Conservation (phyloP, 2,797 vertebrate genomes). For the Scolopax bukidnonensis region DNA sequence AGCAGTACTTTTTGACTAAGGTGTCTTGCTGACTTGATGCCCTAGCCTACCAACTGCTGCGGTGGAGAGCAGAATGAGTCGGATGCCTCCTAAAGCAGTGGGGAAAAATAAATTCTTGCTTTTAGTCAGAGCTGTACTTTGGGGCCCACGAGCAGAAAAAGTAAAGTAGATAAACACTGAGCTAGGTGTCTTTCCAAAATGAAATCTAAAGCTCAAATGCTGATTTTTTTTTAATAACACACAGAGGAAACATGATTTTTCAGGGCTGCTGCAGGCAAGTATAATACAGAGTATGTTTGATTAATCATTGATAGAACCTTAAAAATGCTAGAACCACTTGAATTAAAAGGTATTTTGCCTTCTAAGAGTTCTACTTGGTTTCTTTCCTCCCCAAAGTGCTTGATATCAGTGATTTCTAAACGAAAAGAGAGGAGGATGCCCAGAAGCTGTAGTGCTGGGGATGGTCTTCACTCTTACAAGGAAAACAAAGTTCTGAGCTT, state of each 20-base stretch:
- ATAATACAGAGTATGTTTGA: not conserved
- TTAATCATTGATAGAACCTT: not conserved
- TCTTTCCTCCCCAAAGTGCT: not conserved
- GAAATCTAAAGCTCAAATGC: not conserved
- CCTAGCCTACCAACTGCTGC: not conserved
- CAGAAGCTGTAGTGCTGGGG: not conserved
- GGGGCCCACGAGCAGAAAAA: not conserved
- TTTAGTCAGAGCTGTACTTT: not conserved
- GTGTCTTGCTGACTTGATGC: not conserved
- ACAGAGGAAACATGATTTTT: not conserved
- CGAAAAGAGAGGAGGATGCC: not conserved
- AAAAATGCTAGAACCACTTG: not conserved
- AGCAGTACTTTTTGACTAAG: not conserved
- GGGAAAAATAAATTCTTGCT: not conserved
- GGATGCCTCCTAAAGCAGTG: not conserved
- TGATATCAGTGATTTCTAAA: conserved; percentile 1
- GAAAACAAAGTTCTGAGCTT: not conserved
- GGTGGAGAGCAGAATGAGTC: not conserved
- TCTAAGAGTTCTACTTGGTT: not conserved
- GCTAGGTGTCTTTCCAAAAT: not conserved
- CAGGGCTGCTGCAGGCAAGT: not conserved
- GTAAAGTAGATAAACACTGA: not conserved
- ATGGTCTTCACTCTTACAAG: not conserved
- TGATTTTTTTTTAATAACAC: not conserved
- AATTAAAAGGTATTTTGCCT: conserved; percentile 7